These are phyloP conservation scores for Rallus crepitans DNA, from an alignment of 2,797 vertebrate genomes.

Conservation along the genomic window DNA sequence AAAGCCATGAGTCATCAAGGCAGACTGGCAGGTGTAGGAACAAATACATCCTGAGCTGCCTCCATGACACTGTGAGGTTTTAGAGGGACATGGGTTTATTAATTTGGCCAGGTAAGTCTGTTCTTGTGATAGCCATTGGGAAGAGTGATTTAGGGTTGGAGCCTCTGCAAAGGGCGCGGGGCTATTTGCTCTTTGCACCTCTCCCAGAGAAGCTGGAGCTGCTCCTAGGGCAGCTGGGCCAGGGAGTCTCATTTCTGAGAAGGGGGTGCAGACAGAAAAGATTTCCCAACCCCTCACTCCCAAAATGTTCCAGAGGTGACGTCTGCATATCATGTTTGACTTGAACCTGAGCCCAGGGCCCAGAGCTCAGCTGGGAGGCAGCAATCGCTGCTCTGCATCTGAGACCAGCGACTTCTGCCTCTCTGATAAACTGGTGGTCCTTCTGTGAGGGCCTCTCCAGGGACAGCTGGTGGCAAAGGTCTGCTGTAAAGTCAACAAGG, in stretches of 20 bases:
- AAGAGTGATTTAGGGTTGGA: background rate
- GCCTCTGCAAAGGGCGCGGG: background rate
- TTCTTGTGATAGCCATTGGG: background rate
- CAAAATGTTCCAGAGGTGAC: background rate
- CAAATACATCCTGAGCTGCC: background rate
- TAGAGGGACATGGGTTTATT: background rate
- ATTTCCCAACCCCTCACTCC: background rate
- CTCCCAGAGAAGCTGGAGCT: background rate
- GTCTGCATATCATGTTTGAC: background rate
- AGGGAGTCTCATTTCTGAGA: background rate
- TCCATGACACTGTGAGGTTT: background rate
- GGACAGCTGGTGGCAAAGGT: background rate
- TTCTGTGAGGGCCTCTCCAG: background rate
- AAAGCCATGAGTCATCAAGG: background rate
- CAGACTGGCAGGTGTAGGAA: background rate
- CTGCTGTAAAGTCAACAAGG: background rate
- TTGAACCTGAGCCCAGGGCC: slow-evolving; percentile 33
- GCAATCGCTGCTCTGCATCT: background rate
- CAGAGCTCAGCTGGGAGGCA: background rate
- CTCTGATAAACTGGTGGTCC: background rate
- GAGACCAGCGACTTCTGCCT: background rate
- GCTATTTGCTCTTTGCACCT: background rate
- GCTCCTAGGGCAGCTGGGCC: background rate
- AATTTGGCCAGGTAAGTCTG: background rate
- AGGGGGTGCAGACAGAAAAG: background rate